Percentiles rank a stretch among this genome's conserved stretches.
These are phyloP conservation scores for Mylabris sibirica DNA, from an alignment of 2,888 invertebrate genomes.

Conservation along the genomic window DNA sequence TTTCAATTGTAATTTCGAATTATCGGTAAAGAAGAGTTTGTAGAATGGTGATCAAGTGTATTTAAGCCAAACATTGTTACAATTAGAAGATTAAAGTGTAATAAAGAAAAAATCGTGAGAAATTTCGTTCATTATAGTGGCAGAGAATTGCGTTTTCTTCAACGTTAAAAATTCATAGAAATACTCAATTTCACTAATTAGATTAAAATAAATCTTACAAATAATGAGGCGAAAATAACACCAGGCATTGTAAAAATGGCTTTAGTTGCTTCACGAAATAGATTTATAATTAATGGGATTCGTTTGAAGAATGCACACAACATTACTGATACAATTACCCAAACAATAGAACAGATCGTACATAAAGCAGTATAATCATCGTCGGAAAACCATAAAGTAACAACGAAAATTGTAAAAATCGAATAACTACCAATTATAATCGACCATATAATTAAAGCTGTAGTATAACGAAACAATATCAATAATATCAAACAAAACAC, in stretches of 20 bases:
- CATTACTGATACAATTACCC: conserved; percentile 4
- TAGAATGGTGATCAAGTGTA: no score
- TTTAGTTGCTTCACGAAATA: conserved; percentile 68
- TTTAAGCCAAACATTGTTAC: no score
- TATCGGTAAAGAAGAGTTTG: no score
- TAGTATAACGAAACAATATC: conserved; percentile 9
- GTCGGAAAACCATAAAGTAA: neutral
- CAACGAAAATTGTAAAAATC: neutral
- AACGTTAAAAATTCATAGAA: no score
- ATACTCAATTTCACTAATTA: neutral
- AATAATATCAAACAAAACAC: neutral
- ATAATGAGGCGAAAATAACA: conserved; percentile 63
- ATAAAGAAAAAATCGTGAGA: no score
- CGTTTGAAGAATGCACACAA: conserved; percentile 56
- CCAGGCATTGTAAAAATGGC: conserved; percentile 64
- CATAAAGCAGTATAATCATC: neutral
- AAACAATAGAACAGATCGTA: neutral
- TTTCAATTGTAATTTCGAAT: no score
- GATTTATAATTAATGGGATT: conserved; percentile 63
- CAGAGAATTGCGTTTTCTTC: no score
- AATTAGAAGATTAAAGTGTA: no score
- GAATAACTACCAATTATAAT: neutral
- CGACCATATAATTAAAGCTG: neutral
- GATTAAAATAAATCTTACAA: conserved; percentile 58
- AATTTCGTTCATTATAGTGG: no score